phyloP scores from a whole-genome alignment of 2,888 invertebrate species.

The Oligia fasciuncula region DNA sequence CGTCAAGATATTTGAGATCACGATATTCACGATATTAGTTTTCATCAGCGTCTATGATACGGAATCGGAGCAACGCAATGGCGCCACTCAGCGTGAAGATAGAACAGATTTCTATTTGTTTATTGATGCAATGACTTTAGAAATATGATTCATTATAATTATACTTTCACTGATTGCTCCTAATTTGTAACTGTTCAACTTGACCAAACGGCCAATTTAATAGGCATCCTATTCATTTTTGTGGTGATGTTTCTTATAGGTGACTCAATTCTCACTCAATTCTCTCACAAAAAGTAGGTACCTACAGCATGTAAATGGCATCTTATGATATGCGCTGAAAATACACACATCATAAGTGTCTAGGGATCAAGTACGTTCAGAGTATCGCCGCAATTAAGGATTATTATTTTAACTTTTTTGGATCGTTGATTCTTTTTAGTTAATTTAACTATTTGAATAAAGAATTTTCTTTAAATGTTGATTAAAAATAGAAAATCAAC shows the following conservation, averaged over 20 bases:
- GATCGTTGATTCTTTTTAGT: too few species aligned
- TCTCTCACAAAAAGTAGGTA: neutral
- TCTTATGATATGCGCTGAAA: neutral
- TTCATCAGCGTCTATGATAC: conserved; percentile 77
- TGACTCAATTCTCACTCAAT: neutral
- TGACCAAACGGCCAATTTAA: conserved; percentile 4
- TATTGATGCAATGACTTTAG: conserved; percentile 76
- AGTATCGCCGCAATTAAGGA: too few species aligned
- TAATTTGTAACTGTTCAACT: conserved; percentile 57
- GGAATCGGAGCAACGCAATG: conserved; percentile 73
- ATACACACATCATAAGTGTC: neutral
- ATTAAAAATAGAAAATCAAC: too few species aligned
- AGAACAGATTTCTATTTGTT: conserved; percentile 83
- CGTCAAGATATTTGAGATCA: conserved; percentile 78
- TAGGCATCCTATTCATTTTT: neutral
- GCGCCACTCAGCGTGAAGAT: conserved; percentile 74
- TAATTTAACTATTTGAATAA: too few species aligned
- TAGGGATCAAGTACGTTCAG: too few species aligned
- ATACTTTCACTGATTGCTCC: conserved; percentile 74
- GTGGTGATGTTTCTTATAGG: neutral
- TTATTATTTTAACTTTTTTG: too few species aligned
- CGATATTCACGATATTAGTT: conserved; percentile 82
- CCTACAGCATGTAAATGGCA: neutral
- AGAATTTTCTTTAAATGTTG: too few species aligned
- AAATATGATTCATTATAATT: conserved; percentile 76